phyloP scores from a whole-genome alignment of 2,797 vertebrate species.

The Botia kubotai region DNA sequence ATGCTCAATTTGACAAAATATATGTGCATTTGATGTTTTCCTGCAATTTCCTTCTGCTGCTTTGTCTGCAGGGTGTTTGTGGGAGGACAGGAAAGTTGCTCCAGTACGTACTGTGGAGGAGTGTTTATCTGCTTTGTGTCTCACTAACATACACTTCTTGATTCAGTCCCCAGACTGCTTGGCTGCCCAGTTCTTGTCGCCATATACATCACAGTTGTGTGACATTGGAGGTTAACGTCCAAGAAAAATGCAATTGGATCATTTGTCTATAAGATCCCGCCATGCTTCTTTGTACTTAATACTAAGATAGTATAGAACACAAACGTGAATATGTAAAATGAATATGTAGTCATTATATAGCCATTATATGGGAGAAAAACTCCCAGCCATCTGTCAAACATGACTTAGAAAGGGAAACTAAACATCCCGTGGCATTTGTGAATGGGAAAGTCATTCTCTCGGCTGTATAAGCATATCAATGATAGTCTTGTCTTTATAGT shows the following conservation, averaged over 20 bases:
- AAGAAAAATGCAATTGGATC: constrained; percentile 44
- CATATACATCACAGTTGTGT: constrained; percentile 55
- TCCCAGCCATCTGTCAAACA: constrained; percentile 5
- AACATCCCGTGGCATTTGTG: constrained; percentile 20
- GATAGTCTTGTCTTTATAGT: constrained; percentile 44
- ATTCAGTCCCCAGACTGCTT: constrained; percentile 49
- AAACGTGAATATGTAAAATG: constrained; percentile 15
- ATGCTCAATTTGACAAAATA: constrained; percentile 4
- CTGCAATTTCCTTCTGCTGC: neutral
- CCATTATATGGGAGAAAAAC: neutral
- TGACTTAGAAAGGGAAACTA: constrained; percentile 28
- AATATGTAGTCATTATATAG: neutral
- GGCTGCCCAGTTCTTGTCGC: constrained; percentile 39
- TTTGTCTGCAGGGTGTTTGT: constrained; percentile 26
- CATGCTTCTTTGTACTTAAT: constrained; percentile 27
- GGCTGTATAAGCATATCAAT: constrained; percentile 34
- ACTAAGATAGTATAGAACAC: constrained; percentile 12
- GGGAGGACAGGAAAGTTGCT: constrained; percentile 24
- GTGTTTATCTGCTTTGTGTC: constrained; percentile 54
- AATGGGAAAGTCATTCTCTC: constrained; percentile 17
- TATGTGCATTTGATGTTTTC: neutral
- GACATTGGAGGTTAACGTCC: constrained; percentile 42
- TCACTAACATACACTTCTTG: constrained; percentile 51
- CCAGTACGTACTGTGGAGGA: constrained; percentile 39
- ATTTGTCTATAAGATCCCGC: constrained; percentile 42